Conservation (phyloP, 2,113 vertebrate genomes). For the Notiomystis cincta region DNA sequence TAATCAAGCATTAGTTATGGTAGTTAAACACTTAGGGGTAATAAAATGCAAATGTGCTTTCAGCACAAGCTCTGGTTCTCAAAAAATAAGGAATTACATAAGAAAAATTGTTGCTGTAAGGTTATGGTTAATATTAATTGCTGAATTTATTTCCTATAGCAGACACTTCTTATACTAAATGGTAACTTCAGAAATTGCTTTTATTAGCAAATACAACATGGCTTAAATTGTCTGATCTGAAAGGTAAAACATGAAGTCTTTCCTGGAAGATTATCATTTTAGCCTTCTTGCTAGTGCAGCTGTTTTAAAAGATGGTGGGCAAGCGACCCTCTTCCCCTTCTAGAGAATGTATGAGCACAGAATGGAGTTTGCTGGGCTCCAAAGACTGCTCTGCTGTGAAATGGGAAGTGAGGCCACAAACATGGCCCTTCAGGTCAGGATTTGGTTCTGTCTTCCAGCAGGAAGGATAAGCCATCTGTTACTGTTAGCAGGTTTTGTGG, state of each 20-base stretch:
- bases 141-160: constrained; percentile 73
- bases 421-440: not conserved
- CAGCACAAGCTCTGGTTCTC: constrained; percentile 32
- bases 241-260: not conserved
- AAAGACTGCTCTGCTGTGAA: not conserved
- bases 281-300: not conserved
- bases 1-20: constrained; percentile 70
- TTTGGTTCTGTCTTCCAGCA: not conserved
- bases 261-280: not conserved
- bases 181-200: constrained; percentile 73
- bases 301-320: not conserved
- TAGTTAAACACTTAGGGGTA: constrained; percentile 70
- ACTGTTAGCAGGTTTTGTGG: not conserved
- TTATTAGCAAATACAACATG: not conserved
- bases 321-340: not conserved
- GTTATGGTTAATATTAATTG: constrained; percentile 77
- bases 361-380: not conserved
- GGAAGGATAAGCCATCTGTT: not conserved
- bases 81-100: constrained; percentile 63
- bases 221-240: not conserved
- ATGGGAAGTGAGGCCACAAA: not conserved
- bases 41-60: constrained; percentile 72
- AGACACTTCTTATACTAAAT: constrained; percentile 71
- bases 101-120: constrained; percentile 66
- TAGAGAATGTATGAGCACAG: not conserved